Percentiles rank a stretch among this genome's conserved stretches.
Evolutionary conservation across 2,888 invertebrate genomes (phyloP).

Genomic region (Eristalis intricaria): DNA sequence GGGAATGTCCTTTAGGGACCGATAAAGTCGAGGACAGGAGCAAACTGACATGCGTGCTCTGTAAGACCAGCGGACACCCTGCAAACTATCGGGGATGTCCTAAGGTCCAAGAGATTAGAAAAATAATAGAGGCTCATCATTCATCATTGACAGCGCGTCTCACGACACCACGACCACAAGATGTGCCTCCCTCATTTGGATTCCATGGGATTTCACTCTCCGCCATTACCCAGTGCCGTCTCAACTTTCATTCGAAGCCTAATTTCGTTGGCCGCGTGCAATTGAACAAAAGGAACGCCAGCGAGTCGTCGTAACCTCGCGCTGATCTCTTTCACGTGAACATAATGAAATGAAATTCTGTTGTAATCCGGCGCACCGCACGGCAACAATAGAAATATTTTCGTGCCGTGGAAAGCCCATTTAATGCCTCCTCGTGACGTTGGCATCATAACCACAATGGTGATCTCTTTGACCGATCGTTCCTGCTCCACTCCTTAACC

Average conservation of each 20-base stretch:
- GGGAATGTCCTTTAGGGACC: no score
- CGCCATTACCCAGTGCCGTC: background rate
- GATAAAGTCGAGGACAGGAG: no score
- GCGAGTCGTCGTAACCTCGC: constrained; percentile 45
- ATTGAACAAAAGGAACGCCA: background rate
- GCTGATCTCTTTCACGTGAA: constrained; percentile 57
- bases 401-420: constrained; percentile 70
- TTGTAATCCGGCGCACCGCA: constrained; percentile 40
- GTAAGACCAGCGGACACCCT: no score
- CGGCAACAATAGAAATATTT: constrained; percentile 64
- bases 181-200: background rate
- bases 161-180: background rate
- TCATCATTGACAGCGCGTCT: background rate
- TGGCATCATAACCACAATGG: constrained; percentile 65
- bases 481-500: constrained; percentile 62
- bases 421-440: constrained; percentile 70
- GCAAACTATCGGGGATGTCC: no score
- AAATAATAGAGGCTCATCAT: background rate
- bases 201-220: background rate
- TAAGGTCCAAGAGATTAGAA: no score
- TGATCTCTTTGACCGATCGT: constrained; percentile 70
- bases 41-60: no score
- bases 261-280: background rate
- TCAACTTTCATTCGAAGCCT: constrained; percentile 38
- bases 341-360: constrained; percentile 63